Base-by-base conservation (phyloP, 1,140 invertebrate species). In the Samia ricini region DNA sequence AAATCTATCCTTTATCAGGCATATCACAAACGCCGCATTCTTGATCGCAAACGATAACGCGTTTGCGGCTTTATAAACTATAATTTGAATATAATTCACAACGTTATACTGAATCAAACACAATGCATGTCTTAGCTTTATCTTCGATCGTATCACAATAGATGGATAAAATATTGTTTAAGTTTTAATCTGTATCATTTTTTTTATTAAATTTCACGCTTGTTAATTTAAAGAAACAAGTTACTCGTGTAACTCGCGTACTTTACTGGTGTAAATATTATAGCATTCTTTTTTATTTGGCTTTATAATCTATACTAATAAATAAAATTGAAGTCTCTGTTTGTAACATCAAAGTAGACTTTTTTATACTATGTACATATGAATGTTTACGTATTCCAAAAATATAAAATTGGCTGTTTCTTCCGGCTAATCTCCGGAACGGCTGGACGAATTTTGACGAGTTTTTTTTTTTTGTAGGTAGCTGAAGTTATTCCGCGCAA, bases 11-110 rank as follows among this genome's bases (percentile, higher is more conserved):
- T 74, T 84, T 84, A 85, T 85, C 83, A 66, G 70, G 67, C 68
- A 65, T 72, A 84, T 85, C 79, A 72, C 49, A 69, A 67, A 74
- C 60, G 61, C 75, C 68, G 74, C 79, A 82, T 82, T 80, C 77
- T 72, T 75, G 74, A 77, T 81, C 67, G 61, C 66, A 49, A 64
- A 59, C 69, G 69, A 73, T 66, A 68, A 63, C 23, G 18, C 33
- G 19, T 20, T 57, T 50, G 60, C 23, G 63, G n/a, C 23, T 60
- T 63, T 42, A 52, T 36, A 63, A 48, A 64, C 55, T 42, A 36
- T 62, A 68, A 61, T 61, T 61, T 61, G 54, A 61, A 64, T 64
- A 63, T 55, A 48, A 56, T 57, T 21, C 36, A 56, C 51, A 64
- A 50, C 48, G 61, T 58, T 22, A 59, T 61, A 58, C 56, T 48